These are phyloP conservation scores for Meloidogyne chitwoodi DNA, from an alignment of 1,140 invertebrate species.

Conservation along the genomic window DNA sequence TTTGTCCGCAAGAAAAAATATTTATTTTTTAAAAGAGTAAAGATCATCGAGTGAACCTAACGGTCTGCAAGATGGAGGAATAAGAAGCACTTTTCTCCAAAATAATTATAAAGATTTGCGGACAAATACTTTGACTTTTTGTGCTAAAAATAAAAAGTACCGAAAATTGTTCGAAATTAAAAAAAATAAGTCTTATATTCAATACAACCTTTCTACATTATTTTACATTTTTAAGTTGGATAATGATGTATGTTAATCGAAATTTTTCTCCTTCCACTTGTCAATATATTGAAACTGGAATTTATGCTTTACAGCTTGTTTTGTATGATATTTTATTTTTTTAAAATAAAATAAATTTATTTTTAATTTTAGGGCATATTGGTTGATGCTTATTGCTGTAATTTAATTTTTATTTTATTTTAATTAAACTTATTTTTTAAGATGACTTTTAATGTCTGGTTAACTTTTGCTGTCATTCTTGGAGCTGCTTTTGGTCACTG, in stretches of 20 bases:
- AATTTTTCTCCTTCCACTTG: conserved; percentile 15
- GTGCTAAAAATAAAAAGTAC: too few species aligned
- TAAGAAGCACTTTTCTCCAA: too few species aligned
- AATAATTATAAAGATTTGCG: too few species aligned
- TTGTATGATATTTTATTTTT: conserved; percentile 70
- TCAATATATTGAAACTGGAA: conserved; percentile 62
- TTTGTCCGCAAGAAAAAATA: too few species aligned
- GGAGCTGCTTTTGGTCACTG: conserved; percentile 87
- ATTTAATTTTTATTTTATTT: conserved; percentile 68
- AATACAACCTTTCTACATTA: conserved; percentile 67
- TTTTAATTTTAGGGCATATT: conserved; percentile 59
- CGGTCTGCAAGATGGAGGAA: too few species aligned
- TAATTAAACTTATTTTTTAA: conserved; percentile 75
- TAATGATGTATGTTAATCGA: conserved; percentile 16
- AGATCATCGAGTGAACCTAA: too few species aligned
- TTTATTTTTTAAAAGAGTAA: too few species aligned
- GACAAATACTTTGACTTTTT: too few species aligned
- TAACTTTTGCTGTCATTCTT: conserved; percentile 79
- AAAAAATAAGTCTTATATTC: too few species aligned
- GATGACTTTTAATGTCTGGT: conserved; percentile 94
- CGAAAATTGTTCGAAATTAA: too few species aligned
- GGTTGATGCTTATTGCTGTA: conserved; percentile 60
- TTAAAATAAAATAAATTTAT: background rate
- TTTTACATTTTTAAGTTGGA: conserved; percentile 6
- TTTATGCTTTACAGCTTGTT: conserved; percentile 79